Percentiles rank a stretch among this genome's conserved stretches.
phyloP scores from a whole-genome alignment of 64 coral and sea anemone species.

The Exaiptasia diaphana region DNA sequence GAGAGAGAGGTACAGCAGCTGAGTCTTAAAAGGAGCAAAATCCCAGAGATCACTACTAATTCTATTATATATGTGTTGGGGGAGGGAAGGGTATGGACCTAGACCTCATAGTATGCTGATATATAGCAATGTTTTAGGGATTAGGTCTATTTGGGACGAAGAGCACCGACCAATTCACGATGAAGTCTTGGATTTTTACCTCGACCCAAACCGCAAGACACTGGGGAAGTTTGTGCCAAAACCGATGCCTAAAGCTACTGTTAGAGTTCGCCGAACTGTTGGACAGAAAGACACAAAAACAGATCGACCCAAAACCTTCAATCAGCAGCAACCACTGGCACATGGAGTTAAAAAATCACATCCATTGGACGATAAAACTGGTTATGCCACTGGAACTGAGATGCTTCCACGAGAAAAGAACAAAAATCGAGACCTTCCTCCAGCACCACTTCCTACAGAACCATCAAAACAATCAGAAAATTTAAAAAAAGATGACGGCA shows the following conservation, averaged over 20 bases:
- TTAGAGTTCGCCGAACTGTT: not conserved
- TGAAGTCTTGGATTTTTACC: conserved; percentile 48
- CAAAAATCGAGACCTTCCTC: not conserved
- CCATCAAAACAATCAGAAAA: not conserved
- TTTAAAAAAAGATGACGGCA: no score
- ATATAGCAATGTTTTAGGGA: no score
- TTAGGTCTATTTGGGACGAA: conserved; percentile 57
- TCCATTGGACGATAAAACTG: no score
- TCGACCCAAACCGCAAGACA: conserved; percentile 12
- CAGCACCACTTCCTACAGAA: not conserved
- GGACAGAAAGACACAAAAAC: not conserved
- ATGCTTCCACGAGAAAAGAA: not conserved
- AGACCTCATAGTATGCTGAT: no score
- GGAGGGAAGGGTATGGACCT: no score
- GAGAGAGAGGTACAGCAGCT: no score
- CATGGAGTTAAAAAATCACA: not conserved
- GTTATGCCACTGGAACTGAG: no score
- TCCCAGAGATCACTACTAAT: no score
- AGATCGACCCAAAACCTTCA: not conserved
- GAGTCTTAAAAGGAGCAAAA: no score
- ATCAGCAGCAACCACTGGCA: not conserved
- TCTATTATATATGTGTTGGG: no score
- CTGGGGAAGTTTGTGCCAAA: conserved; percentile 11
- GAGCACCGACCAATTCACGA: conserved; percentile 59
- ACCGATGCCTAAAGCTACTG: not conserved